These are phyloP conservation scores for Aethes cnicana DNA, from an alignment of 2,888 invertebrate species.

Conservation along the genomic window DNA sequence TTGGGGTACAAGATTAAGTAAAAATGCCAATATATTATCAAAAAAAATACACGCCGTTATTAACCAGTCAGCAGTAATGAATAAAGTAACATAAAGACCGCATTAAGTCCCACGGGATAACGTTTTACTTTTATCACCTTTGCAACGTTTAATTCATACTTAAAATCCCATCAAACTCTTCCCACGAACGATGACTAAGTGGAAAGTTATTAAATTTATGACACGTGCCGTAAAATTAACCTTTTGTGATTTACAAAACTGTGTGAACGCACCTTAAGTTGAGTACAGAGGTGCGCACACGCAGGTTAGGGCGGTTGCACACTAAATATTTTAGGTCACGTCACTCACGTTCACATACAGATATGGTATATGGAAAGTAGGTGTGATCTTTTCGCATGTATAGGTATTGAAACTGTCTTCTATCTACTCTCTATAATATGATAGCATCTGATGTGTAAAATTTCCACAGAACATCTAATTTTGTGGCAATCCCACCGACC, in stretches of 20 bases:
- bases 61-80: no score
- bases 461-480: no score
- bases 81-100: neutral
- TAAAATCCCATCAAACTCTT: conserved; percentile 30
- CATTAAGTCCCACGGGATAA: neutral
- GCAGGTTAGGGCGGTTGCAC: conserved; percentile 8
- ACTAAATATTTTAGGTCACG: neutral
- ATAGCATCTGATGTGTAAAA: neutral
- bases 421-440: no score
- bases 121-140: conserved; percentile 7
- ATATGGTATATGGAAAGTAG: no score
- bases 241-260: conserved; percentile 34
- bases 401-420: no score
- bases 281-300: neutral
- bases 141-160: conserved; percentile 5
- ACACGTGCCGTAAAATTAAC: conserved; percentile 40
- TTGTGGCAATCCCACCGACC: no score
- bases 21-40: no score
- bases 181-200: conserved; percentile 34
- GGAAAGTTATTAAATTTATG: conserved; percentile 35
- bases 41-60: no score
- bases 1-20: no score
- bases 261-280: conserved; percentile 30
- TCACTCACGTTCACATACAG: no score
- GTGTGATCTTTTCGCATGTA: no score